Evolutionary conservation across 2,113 vertebrate genomes (phyloP).

Genomic region (Ascaphus truei): DNA sequence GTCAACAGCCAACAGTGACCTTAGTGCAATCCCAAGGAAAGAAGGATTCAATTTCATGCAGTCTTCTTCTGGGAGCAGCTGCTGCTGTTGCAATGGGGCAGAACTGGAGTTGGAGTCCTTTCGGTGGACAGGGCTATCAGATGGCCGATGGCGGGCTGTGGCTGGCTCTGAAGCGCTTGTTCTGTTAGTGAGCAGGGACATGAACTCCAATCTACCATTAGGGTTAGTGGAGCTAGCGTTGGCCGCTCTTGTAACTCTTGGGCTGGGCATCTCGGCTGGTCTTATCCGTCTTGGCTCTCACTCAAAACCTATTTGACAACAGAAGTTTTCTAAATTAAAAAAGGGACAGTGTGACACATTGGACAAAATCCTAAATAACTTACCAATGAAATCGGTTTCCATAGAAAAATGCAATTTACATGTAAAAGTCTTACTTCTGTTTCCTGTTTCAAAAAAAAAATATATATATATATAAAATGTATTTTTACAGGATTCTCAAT

Average conservation of each 20-base stretch:
- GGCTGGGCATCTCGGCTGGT: constrained; percentile 62
- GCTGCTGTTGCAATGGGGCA: constrained; percentile 43
- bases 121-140: constrained; percentile 80
- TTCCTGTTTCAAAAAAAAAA: no score
- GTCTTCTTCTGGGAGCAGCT: constrained; percentile 76
- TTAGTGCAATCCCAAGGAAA: constrained; percentile 81
- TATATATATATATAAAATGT: no score
- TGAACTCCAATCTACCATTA: constrained; percentile 74
- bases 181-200: constrained; percentile 66
- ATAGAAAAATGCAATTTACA: no score
- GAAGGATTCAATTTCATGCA: constrained; percentile 89
- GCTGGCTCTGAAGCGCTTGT: constrained; percentile 62
- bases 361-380: no score
- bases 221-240: constrained; percentile 48
- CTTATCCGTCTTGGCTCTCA: neutral
- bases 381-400: no score
- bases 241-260: constrained; percentile 58
- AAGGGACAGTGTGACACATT: no score
- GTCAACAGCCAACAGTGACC: constrained; percentile 89
- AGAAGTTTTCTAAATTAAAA: no score
- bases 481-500: no score
- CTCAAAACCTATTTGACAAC: no score
- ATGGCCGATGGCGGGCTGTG: constrained; percentile 66
- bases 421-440: no score
- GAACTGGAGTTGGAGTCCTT: constrained; percentile 71